phyloP scores from a whole-genome alignment of 1,140 invertebrate genomes.

The Paraescarpia echinospica region DNA sequence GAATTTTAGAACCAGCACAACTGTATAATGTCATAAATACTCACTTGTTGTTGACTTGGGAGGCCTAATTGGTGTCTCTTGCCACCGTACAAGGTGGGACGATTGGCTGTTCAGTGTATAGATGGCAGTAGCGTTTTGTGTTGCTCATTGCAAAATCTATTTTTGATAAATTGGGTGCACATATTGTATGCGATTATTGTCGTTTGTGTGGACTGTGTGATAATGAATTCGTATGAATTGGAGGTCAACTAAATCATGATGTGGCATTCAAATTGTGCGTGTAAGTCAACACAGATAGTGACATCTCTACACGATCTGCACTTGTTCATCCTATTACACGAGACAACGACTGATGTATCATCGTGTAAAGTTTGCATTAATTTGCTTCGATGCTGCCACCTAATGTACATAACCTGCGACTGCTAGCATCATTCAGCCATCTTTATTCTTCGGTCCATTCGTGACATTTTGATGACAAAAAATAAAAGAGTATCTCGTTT shows the following conservation, averaged over 20 bases:
- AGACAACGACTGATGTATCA: not conserved
- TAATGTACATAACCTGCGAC: not conserved
- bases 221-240: not conserved
- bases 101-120: not conserved
- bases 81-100: not conserved
- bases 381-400: not conserved
- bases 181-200: not conserved
- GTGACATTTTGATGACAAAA: not conserved
- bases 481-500: not conserved
- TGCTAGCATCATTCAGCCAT: not conserved
- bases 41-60: slow-evolving; percentile 1
- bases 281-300: not conserved
- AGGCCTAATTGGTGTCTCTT: not conserved
- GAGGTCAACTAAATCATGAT: not conserved
- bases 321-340: not conserved
- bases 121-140: not conserved
- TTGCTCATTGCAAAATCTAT: slow-evolving; percentile 6
- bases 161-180: slow-evolving; percentile 5
- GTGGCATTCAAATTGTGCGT: not conserved
- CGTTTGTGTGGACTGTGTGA: no score
- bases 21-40: slow-evolving; percentile 6
- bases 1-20: not conserved
- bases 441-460: not conserved
- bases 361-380: slow-evolving; percentile 6
- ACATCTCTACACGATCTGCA: not conserved